Evolutionary conservation across 2,113 vertebrate species (phyloP), one percentile per base, ranked within the genome.

Genomic region (Tretioscincus oriximinensis): DNA sequence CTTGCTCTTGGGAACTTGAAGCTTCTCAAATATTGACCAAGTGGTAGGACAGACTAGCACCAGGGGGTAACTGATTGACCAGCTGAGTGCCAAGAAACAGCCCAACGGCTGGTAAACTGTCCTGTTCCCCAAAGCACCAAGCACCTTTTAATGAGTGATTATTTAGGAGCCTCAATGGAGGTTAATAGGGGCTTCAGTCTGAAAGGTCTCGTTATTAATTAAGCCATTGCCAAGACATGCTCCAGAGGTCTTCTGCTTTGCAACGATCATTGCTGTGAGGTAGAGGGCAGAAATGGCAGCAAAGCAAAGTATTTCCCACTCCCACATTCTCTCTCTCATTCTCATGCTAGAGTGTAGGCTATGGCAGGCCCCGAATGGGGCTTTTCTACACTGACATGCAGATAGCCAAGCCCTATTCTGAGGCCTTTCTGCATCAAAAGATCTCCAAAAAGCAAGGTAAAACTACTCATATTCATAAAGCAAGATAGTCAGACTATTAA

Each of bases 151-250:
- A 87, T 84, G 89, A 88, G 88, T 91, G 73, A 90, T 90, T 81
- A 84, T 81, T 81, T 84, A 58, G 35, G 88, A 63, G 24, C 81
- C 87, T 79, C 26, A 3, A 31, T 71, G 47, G 82, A 60, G 87
- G 89, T 86, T 90, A 86, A 90, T 87, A 68, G 84, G 80, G 74
- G 79, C 18, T 41, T 82, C 76, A 21, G 9, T 83, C 82, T 85
- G 86, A 84, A 89, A 90, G 73, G 61, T 82, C 73, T 81, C 81
- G 86, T 85, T 84, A 88, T 93, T 88, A 84, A 92, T 91, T 91
- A 87, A 92, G 85, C 80, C 22, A 0, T 14, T 14, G 12, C 20
- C 1, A 49, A 61, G 26, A 35, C 73, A 31, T 21, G 65, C 72
- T 81, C 24, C 47, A 24, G 4, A 12, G 73, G 20, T 22, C 61